Evolutionary conservation across 2,113 vertebrate genomes (phyloP).

Genomic region (Abramis brama): DNA sequence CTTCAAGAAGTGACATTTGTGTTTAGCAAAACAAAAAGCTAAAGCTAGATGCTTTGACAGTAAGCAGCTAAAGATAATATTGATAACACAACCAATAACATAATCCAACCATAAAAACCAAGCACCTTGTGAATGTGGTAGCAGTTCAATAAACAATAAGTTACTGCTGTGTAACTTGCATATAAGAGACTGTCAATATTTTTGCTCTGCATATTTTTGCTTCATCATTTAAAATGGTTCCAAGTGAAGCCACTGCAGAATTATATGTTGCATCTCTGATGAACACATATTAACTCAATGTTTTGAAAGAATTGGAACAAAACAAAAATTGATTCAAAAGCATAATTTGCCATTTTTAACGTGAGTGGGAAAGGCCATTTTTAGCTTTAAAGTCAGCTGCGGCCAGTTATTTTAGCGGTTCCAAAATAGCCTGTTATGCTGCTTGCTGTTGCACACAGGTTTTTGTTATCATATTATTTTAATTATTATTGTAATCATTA

Average conservation of each 20-base stretch:
- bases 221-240: background rate
- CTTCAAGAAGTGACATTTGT: background rate
- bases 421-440: background rate
- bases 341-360: background rate
- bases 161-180: background rate
- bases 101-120: background rate
- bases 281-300: background rate
- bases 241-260: background rate
- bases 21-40: background rate
- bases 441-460: background rate
- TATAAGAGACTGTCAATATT: background rate
- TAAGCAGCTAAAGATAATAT: background rate
- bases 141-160: background rate
- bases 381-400: background rate
- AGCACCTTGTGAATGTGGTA: background rate
- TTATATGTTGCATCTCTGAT: background rate
- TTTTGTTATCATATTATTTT: background rate
- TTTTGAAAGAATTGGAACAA: background rate
- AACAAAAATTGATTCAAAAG: background rate
- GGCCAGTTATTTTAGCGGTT: background rate
- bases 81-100: background rate
- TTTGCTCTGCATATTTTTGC: background rate
- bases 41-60: constrained; percentile 12
- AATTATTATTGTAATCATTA: background rate
- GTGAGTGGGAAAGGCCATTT: background rate